A percentile compares a stretch with the other conserved stretches of the same genome.
phyloP scores from a whole-genome alignment of 2,888 invertebrate genomes.

The Drosophila austrosaltans region DNA sequence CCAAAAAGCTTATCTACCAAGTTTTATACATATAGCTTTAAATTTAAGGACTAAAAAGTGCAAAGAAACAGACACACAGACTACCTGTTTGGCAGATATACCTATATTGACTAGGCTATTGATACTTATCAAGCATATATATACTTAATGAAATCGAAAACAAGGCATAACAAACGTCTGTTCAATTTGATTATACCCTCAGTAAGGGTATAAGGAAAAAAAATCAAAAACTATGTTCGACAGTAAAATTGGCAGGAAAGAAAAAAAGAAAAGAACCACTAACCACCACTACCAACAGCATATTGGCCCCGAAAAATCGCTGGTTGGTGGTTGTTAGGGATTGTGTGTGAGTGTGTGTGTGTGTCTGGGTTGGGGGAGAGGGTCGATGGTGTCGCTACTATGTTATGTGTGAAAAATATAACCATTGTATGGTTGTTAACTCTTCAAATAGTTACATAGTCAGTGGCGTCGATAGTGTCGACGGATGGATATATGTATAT shows the following conservation, averaged over 20 bases:
- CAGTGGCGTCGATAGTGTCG: constrained; percentile 11
- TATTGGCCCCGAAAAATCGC: background rate
- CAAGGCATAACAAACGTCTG: too few relatives aligned
- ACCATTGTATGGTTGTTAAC: constrained; percentile 69
- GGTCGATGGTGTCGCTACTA: constrained; percentile 12
- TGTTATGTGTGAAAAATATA: constrained; percentile 66
- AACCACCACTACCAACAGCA: background rate
- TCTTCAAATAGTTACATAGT: constrained; percentile 63
- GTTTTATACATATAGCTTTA: too few relatives aligned
- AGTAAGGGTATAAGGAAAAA: background rate
- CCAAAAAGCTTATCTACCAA: too few relatives aligned
- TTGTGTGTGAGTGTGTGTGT: background rate
- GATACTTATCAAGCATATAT: too few relatives aligned
- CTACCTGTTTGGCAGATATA: too few relatives aligned
- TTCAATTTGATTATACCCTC: too few relatives aligned
- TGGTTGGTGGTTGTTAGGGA: background rate
- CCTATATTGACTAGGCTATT: too few relatives aligned
- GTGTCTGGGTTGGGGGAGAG: background rate
- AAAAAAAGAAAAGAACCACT: background rate
- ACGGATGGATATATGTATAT: too few relatives aligned
- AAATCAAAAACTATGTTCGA: constrained; percentile 5
- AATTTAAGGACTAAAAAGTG: too few relatives aligned
- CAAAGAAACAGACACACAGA: too few relatives aligned
- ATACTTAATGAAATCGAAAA: too few relatives aligned
- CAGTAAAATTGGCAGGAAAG: background rate